Conservation (phyloP, 2,888 invertebrate species). For the Tachina grossa region DNA sequence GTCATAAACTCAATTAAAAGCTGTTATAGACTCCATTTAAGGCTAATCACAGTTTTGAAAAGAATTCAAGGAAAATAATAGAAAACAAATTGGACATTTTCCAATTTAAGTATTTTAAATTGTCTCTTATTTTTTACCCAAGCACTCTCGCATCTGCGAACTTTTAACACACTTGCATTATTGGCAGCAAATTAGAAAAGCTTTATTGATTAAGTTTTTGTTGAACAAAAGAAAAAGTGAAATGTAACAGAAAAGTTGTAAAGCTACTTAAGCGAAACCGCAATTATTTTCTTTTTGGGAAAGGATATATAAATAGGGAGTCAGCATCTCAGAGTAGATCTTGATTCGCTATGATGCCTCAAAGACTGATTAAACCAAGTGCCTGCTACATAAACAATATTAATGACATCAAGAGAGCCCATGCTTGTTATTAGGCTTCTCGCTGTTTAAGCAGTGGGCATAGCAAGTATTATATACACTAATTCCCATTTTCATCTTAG, state of each 20-base stretch:
- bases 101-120: constrained; percentile 21
- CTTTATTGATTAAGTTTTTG: constrained; percentile 48
- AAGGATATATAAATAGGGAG: not conserved
- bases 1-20: constrained; percentile 70
- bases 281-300: constrained; percentile 23
- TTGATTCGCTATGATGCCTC: no score
- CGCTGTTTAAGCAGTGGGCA: no score
- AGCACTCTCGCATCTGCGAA: not conserved
- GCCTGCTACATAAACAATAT: no score
- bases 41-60: constrained; percentile 64
- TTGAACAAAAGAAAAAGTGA: constrained; percentile 13
- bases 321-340: no score
- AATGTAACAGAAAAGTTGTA: constrained; percentile 6
- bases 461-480: no score
- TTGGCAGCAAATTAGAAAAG: not conserved
- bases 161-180: not conserved
- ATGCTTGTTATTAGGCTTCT: no score
- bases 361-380: no score
- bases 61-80: not conserved
- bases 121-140: not conserved
- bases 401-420: no score
- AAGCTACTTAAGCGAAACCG: constrained; percentile 58
- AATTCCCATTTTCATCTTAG: no score
- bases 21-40: constrained; percentile 65
- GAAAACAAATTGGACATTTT: constrained; percentile 26